These are phyloP conservation scores for Helicolenus hilgendorfi DNA, from an alignment of 2,797 vertebrate genomes.

Conservation along the genomic window DNA sequence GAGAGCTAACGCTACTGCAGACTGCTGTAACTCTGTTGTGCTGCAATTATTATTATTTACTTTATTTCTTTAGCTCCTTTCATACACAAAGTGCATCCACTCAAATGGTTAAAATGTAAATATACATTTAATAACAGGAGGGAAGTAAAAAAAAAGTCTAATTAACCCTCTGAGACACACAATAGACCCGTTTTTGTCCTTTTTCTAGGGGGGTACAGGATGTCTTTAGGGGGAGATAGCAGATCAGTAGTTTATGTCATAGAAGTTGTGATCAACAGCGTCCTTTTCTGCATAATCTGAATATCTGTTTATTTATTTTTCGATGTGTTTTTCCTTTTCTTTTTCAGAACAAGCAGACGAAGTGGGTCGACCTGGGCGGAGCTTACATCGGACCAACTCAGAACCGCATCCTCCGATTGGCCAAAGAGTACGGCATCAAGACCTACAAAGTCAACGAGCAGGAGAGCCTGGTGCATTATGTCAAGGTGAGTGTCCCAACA, in stretches of 20 bases:
- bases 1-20: neutral
- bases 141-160: neutral
- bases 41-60: neutral
- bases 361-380: slow-evolving; percentile 97
- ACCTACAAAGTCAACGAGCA: slow-evolving; percentile 98
- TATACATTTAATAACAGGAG: neutral
- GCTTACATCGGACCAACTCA: slow-evolving; percentile 98
- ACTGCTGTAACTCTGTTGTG: neutral
- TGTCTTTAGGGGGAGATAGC: no score
- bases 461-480: slow-evolving; percentile 93
- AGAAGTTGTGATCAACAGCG: no score
- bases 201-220: no score
- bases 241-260: no score
- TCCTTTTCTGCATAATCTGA: no score
- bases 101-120: neutral
- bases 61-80: neutral
- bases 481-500: slow-evolving; percentile 90
- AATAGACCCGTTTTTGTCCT: no score
- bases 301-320: no score
- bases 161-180: no score
- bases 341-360: no score
- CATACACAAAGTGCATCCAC: neutral
- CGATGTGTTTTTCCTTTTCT: no score
- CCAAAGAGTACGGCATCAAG: slow-evolving; percentile 94
- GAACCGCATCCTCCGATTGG: slow-evolving; percentile 94